phyloP scores from a whole-genome alignment of 2,113 vertebrate species.

The Eurystomus gularis region DNA sequence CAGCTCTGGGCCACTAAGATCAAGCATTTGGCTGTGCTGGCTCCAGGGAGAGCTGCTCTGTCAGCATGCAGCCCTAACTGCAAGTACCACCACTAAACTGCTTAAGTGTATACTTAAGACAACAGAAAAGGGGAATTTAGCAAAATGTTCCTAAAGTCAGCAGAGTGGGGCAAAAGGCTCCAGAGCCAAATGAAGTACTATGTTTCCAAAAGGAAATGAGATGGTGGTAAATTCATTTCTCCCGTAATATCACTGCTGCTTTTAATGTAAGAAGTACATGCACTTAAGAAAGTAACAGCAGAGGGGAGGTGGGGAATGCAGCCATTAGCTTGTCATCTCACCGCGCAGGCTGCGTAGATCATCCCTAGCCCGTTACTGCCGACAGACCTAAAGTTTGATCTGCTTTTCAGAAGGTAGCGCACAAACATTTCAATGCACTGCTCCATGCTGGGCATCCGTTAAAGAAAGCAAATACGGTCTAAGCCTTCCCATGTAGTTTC shows the following conservation, averaged over 20 bases:
- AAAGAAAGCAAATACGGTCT: background rate
- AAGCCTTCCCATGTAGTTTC: background rate
- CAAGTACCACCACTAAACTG: no score
- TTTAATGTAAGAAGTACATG: background rate
- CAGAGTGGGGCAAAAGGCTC: background rate
- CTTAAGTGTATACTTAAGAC: accelerated
- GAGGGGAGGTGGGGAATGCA: background rate
- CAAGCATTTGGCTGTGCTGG: background rate
- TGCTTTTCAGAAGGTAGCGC: background rate
- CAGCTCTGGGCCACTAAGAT: background rate
- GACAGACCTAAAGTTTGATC: background rate
- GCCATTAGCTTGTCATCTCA: background rate
- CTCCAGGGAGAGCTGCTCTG: background rate
- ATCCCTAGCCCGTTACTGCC: background rate
- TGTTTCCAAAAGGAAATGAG: background rate
- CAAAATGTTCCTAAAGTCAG: background rate
- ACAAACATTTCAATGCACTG: background rate
- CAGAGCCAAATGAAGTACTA: background rate
- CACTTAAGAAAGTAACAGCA: background rate
- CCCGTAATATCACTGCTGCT: background rate
- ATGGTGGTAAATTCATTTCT: background rate
- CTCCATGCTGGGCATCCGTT: background rate
- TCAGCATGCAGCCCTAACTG: accelerated
- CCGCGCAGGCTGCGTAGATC: background rate
- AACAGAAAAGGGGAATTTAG: background rate